These are phyloP conservation scores for Holothuria glaberrima DNA, from an alignment of 35 echinoderm and acorn worm genomes.

Conservation along the genomic window DNA sequence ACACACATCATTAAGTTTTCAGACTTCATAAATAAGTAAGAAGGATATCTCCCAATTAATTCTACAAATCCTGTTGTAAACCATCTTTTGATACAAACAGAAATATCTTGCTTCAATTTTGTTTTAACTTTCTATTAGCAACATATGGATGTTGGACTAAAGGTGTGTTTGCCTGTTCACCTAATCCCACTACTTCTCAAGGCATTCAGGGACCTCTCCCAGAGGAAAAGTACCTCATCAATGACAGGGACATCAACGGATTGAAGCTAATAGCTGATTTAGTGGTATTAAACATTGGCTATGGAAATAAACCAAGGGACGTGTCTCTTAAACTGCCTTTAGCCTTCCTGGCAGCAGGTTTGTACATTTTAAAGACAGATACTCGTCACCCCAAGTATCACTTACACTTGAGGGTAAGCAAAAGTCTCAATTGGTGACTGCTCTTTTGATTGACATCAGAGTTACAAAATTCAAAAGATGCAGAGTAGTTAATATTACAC, in stretches of 20 bases:
- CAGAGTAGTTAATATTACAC: not conserved
- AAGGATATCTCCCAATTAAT: too few species aligned
- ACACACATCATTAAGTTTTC: too few species aligned
- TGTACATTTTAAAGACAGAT: not conserved
- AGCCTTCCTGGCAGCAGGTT: slow-evolving; percentile 89
- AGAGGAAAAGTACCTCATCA: slow-evolving; percentile 64
- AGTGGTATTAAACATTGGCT: slow-evolving; percentile 84
- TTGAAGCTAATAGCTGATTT: slow-evolving; percentile 72
- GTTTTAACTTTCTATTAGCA: slow-evolving; percentile 40
- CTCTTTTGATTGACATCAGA: too few species aligned
- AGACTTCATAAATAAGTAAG: too few species aligned
- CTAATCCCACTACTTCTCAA: slow-evolving; percentile 60
- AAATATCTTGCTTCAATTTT: not conserved
- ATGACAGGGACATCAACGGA: slow-evolving; percentile 64
- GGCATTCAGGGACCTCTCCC: slow-evolving; percentile 50
- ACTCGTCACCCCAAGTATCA: too few species aligned
- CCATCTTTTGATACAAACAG: not conserved
- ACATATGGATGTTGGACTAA: slow-evolving; percentile 88
- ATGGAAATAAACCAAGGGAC: slow-evolving; percentile 77
- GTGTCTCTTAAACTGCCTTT: slow-evolving; percentile 69
- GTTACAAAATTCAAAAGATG: too few species aligned
- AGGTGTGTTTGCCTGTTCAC: slow-evolving; percentile 72
- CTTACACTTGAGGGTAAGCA: too few species aligned
- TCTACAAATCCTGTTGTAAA: too few species aligned
- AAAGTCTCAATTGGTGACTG: too few species aligned